phyloP scores from a whole-genome alignment of 2,888 invertebrate genomes.

The Mythimna loreyi region DNA sequence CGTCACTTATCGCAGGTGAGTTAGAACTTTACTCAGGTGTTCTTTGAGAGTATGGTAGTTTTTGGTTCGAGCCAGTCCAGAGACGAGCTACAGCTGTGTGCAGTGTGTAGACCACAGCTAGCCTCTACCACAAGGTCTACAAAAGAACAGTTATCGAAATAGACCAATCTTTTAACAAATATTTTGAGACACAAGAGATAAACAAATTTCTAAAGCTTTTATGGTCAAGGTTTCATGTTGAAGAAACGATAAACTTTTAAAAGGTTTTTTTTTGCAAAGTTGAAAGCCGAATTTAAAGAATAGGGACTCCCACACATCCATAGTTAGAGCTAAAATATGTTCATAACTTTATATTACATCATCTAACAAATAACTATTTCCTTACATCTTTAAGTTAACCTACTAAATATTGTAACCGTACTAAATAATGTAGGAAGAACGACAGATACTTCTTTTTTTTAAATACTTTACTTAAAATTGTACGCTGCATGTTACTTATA shows the following conservation, averaged over 20 bases:
- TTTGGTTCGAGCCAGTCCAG: too few species aligned
- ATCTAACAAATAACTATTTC: neutral
- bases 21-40: too few species aligned
- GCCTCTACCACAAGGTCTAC: too few species aligned
- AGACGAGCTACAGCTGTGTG: too few species aligned
- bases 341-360: neutral
- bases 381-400: constrained; percentile 5
- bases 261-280: too few species aligned
- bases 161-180: too few species aligned
- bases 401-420: neutral
- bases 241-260: too few species aligned
- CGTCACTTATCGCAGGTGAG: too few species aligned
- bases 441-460: constrained; percentile 2
- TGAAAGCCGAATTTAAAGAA: neutral
- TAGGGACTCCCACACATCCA: neutral
- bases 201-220: neutral
- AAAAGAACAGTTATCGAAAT: too few species aligned
- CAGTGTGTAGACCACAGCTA: too few species aligned
- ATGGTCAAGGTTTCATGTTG: neutral
- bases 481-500: constrained; percentile 6
- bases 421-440: constrained; percentile 29
- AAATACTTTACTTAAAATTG: constrained; percentile 8
- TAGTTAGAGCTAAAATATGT: neutral
- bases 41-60: too few species aligned
- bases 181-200: neutral